Evolutionary conservation across 2,797 vertebrate genomes (phyloP).

Genomic region (Crocodylus rhombifer): DNA sequence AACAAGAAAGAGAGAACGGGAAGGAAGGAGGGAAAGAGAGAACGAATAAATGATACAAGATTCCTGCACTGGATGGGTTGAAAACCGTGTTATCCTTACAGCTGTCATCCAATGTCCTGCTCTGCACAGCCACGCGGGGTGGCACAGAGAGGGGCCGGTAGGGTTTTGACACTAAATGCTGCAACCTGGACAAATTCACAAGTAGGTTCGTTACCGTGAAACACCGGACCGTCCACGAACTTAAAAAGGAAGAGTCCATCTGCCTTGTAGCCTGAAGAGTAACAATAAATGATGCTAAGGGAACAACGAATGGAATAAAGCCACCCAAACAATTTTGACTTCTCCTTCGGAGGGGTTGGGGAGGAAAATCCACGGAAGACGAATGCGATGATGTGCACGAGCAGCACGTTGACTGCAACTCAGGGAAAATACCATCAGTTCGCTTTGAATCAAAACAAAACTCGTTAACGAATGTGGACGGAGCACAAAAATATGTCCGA

Average conservation of each 20-base stretch:
- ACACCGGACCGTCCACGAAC: not conserved
- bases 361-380: not conserved
- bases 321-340: not conserved
- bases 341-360: not conserved
- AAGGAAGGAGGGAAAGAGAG: not conserved
- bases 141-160: not conserved
- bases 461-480: no score
- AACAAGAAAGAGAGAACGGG: not conserved
- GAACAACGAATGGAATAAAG: not conserved
- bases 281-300: not conserved
- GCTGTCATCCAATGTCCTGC: not conserved
- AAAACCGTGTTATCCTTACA: not conserved
- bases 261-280: not conserved
- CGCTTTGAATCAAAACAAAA: no score
- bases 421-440: not conserved
- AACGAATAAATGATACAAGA: not conserved
- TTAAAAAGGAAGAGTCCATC: not conserved
- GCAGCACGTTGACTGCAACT: not conserved
- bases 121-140: no score
- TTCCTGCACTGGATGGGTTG: not conserved
- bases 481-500: no score
- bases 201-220: not conserved
- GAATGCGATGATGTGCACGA: not conserved
- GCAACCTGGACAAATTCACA: not conserved
- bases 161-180: not conserved